A percentile compares a stretch with the other conserved stretches of the same genome.
phyloP scores from a whole-genome alignment of 1,140 invertebrate species.

The Drosophila asahinai region DNA sequence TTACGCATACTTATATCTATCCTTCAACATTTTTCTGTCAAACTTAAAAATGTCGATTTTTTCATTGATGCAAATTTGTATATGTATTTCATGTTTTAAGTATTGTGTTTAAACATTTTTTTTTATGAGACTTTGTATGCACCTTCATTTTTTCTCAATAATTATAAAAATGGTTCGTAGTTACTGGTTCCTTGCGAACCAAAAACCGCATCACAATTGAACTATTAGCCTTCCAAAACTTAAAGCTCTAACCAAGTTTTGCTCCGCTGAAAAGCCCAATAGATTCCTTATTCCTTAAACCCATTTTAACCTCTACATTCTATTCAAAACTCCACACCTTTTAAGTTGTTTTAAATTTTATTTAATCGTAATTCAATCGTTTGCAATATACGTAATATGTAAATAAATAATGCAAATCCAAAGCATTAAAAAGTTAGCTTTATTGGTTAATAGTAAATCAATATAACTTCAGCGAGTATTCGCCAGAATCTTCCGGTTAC shows the following conservation, averaged over 20 bases:
- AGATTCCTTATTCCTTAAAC: no score
- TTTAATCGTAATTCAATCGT: conserved; percentile 50
- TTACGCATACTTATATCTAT: no score
- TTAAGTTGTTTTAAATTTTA: conserved; percentile 39
- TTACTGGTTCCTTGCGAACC: conserved; percentile 13
- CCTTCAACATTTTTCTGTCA: no score
- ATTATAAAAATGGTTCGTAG: not conserved
- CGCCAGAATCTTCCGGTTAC: conserved; percentile 13
- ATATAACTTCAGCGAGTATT: conserved; percentile 33
- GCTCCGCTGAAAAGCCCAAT: not conserved
- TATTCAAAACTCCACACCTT: not conserved
- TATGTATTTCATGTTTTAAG: no score
- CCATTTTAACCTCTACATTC: not conserved
- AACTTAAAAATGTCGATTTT: not conserved
- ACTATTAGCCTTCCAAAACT: not conserved
- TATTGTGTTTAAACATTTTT: no score
- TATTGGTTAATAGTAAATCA: conserved; percentile 45
- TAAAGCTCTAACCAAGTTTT: not conserved
- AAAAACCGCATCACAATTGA: not conserved
- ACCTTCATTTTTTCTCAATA: no score
- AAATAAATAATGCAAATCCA: conserved; percentile 78
- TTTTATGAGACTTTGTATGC: no score
- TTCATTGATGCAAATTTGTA: not conserved
- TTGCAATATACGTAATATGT: conserved; percentile 53
- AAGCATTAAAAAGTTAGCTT: conserved; percentile 74